Evolutionary conservation across 2,888 invertebrate genomes (phyloP).

Genomic region (Diloba caeruleocephala): DNA sequence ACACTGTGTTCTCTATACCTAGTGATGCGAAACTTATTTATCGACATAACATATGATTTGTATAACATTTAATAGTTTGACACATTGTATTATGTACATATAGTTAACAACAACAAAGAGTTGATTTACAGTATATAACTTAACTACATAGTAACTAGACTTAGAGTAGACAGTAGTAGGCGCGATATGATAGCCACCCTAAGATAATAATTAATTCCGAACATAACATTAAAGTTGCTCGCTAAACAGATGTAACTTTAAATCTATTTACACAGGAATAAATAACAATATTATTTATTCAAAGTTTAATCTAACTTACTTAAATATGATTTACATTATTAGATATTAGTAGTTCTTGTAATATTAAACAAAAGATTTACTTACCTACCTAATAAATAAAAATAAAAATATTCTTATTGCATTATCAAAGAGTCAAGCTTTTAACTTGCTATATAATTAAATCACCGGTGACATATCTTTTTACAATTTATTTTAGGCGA

Average conservation of each 20-base stretch:
- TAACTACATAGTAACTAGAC: slow-evolving; percentile 31
- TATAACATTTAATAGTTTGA: slow-evolving; percentile 47
- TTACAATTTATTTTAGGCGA: no score
- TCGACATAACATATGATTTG: slow-evolving; percentile 30
- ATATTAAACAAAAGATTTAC: no score
- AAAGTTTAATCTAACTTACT: slow-evolving; percentile 23
- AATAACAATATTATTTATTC: slow-evolving; percentile 34
- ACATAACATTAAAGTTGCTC: slow-evolving; percentile 45
- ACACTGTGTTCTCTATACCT: slow-evolving; percentile 23
- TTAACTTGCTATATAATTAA: no score
- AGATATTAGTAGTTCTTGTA: no score
- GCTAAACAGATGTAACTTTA: slow-evolving; percentile 24
- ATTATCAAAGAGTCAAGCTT: no score
- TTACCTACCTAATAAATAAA: no score
- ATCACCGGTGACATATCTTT: no score
- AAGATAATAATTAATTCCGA: slow-evolving; percentile 27
- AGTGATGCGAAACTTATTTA: slow-evolving; percentile 20
- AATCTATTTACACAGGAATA: slow-evolving; percentile 45
- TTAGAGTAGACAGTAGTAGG: slow-evolving; percentile 24
- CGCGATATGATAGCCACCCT: slow-evolving; percentile 15
- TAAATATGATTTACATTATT: no score
- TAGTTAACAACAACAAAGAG: slow-evolving; percentile 44
- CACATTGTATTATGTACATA: slow-evolving; percentile 50
- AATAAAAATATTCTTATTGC: no score
- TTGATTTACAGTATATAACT: slow-evolving; percentile 32